phyloP scores from a whole-genome alignment of 2,888 invertebrate genomes.

The Torymus auratus region DNA sequence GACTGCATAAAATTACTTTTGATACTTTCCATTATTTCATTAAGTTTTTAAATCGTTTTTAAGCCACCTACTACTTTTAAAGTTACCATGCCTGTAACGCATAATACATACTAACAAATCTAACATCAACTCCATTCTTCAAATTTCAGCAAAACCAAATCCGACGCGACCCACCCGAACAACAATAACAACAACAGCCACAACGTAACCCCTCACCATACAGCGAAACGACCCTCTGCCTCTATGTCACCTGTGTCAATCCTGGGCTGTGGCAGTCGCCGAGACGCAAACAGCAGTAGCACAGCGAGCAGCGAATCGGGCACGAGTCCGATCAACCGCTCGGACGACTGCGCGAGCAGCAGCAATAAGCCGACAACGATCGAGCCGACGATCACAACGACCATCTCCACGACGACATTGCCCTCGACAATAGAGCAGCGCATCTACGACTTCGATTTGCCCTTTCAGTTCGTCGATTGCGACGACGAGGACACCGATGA shows the following conservation, averaged over 20 bases:
- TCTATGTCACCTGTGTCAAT: conserved; percentile 38
- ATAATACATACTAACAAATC: neutral
- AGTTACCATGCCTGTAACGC: too few species aligned
- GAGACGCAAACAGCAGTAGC: neutral
- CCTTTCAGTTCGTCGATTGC: conserved; percentile 45
- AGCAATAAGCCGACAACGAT: neutral
- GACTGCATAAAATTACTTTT: too few species aligned
- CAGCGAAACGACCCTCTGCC: neutral
- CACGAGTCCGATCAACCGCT: too few species aligned
- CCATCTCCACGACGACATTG: neutral
- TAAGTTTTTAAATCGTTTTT: too few species aligned
- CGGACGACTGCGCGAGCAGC: too few species aligned
- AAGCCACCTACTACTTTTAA: too few species aligned
- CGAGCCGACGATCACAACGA: neutral
- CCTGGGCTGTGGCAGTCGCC: conserved; percentile 24
- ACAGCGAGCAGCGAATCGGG: conserved; percentile 13
- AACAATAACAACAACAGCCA: conserved; percentile 15
- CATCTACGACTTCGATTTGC: conserved; percentile 40
- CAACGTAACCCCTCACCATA: too few species aligned
- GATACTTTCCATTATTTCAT: too few species aligned
- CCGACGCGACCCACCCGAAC: neutral
- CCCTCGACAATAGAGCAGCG: conserved; percentile 9
- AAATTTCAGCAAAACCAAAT: conserved; percentile 24
- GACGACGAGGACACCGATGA: conserved; percentile 41
- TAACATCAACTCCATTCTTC: neutral